Evolutionary conservation across 2,113 vertebrate genomes (phyloP).

Genomic region (Merops nubicus): DNA sequence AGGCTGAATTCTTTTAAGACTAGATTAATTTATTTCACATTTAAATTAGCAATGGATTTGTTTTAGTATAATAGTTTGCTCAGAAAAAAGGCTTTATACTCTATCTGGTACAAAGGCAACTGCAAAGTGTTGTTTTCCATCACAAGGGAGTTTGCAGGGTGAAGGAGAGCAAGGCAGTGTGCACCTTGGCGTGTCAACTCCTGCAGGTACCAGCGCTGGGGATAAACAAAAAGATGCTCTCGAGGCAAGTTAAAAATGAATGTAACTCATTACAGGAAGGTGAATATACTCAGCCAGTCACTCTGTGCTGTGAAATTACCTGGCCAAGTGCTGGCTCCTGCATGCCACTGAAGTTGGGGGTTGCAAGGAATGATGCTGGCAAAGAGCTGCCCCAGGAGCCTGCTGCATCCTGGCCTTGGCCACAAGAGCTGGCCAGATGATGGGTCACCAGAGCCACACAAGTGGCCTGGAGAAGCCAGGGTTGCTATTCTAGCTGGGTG

Average conservation of each 20-base stretch:
- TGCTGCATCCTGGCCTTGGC: neutral
- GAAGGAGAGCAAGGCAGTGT: neutral
- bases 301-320: neutral
- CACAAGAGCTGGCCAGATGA: rapidly evolving
- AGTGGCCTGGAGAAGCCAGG: neutral
- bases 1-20: neutral
- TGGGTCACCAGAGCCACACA: neutral
- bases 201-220: neutral
- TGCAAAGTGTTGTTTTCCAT: neutral
- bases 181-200: rapidly evolving
- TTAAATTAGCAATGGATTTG: neutral
- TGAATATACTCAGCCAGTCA: rapidly evolving
- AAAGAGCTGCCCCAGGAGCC: neutral
- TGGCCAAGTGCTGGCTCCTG: neutral
- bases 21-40: neutral
- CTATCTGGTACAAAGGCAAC: neutral
- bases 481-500: neutral
- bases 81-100: neutral
- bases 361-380: rapidly evolving
- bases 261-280: rapidly evolving
- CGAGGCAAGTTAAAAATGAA: rapidly evolving
- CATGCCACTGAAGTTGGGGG: rapidly evolving
- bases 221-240: neutral
- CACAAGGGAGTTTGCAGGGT: neutral
- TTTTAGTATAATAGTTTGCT: neutral